phyloP scores from a whole-genome alignment of 2,888 invertebrate genomes.

The Masnerella sp. region DNA sequence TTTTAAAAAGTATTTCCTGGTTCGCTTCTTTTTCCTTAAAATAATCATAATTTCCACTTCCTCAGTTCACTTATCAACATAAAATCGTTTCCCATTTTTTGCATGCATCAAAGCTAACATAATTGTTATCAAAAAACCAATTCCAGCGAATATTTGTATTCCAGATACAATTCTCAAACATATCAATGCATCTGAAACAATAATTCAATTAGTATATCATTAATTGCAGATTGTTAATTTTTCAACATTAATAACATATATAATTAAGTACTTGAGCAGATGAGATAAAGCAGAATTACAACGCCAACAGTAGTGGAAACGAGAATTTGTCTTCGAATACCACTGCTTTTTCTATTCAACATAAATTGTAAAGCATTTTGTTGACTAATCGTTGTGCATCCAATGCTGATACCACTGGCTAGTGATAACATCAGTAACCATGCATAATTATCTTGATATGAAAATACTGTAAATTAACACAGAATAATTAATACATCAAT shows the following conservation, averaged over 20 bases:
- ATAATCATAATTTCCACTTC: no score
- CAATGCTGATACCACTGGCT: slow-evolving; percentile 44
- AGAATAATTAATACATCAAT: not conserved
- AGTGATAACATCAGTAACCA: slow-evolving; percentile 42
- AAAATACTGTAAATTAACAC: slow-evolving; percentile 26
- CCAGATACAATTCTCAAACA: slow-evolving; percentile 29
- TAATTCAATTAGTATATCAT: not conserved
- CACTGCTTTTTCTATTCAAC: slow-evolving; percentile 1
- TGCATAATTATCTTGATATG: slow-evolving; percentile 19
- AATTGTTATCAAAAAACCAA: slow-evolving; percentile 15
- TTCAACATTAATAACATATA: not conserved
- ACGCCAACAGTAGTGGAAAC: slow-evolving; percentile 36
- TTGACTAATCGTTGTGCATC: slow-evolving; percentile 33
- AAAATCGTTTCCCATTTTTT: not conserved
- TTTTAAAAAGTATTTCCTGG: no score
- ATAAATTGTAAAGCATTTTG: slow-evolving; percentile 37
- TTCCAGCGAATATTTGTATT: slow-evolving; percentile 32
- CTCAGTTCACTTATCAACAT: slow-evolving; percentile 2
- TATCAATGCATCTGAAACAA: slow-evolving; percentile 37
- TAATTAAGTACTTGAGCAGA: slow-evolving; percentile 37
- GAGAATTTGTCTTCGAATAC: slow-evolving; percentile 35
- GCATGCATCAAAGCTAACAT: slow-evolving; percentile 4
- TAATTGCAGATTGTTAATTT: not conserved
- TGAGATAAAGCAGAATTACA: slow-evolving; percentile 35
- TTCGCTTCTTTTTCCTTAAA: no score